Evolutionary conservation across 2,888 invertebrate genomes (phyloP).

Genomic region (Athalia cordata): DNA sequence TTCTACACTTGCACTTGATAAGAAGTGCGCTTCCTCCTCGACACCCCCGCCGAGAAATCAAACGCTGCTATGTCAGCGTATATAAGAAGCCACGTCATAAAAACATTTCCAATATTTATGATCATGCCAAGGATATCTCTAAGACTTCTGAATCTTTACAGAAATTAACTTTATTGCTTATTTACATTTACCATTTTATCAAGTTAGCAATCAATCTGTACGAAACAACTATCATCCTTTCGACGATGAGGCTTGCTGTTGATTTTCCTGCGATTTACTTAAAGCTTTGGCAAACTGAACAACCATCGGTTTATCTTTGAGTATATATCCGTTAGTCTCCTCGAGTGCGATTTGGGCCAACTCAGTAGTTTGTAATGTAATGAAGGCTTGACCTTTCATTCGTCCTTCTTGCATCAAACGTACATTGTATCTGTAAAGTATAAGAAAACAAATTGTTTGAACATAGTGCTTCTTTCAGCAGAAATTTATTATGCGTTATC

Average conservation of each 20-base stretch:
- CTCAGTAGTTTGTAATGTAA: conserved; percentile 84
- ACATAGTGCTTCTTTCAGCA: background rate
- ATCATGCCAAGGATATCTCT: no score
- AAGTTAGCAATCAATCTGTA: no score
- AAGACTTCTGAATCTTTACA: background rate
- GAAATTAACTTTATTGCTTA: conserved; percentile 18
- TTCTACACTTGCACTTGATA: no score
- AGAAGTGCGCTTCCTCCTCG: no score
- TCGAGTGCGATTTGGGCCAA: conserved; percentile 84
- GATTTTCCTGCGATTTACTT: conserved; percentile 49
- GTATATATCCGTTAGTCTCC: conserved; percentile 91
- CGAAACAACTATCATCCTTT: no score
- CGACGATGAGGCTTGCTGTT: no score
- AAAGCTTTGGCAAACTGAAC: conserved; percentile 85
- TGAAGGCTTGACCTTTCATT: conserved; percentile 97
- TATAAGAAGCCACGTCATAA: no score
- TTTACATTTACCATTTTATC: background rate
- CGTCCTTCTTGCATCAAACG: conserved; percentile 94
- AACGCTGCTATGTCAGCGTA: no score
- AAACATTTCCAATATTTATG: no score
- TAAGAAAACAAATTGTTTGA: no score
- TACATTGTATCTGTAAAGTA: conserved; percentile 77
- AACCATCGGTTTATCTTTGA: conserved; percentile 93
- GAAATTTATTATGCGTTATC: background rate
- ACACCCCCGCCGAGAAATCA: no score